These are phyloP conservation scores for Thamnophis elegans DNA, from an alignment of 2,797 vertebrate genomes.

Conservation along the genomic window DNA sequence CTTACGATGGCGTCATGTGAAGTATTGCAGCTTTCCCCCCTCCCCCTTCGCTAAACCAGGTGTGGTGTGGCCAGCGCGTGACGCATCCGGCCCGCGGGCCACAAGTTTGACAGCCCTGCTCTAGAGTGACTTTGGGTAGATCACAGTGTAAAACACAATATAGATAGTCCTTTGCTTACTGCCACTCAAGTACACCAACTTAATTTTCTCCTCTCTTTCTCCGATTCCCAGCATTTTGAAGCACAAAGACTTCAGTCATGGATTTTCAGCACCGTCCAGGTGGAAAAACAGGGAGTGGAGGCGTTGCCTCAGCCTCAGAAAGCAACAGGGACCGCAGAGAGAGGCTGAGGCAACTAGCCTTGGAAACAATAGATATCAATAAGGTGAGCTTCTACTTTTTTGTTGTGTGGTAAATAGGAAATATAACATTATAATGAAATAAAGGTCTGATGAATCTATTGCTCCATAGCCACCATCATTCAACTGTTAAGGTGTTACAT, in stretches of 20 bases:
- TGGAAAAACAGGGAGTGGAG: slow-evolving; percentile 94
- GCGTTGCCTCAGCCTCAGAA: slow-evolving; percentile 92
- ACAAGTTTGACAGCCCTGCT: too few species aligned
- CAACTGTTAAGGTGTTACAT: background rate
- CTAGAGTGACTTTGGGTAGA: background rate
- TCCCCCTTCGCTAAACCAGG: too few species aligned
- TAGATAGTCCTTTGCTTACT: background rate
- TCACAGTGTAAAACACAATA: background rate
- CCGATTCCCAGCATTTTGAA: background rate
- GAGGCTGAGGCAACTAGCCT: slow-evolving; percentile 88
- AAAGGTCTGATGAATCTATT: background rate
- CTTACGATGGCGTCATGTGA: too few species aligned
- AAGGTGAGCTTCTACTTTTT: slow-evolving; percentile 69
- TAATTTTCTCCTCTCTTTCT: accelerated
- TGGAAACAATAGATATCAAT: slow-evolving; percentile 98
- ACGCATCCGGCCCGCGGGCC: too few species aligned
- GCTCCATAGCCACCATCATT: background rate
- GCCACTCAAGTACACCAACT: background rate
- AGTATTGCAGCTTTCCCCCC: too few species aligned
- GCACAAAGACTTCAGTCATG: slow-evolving; percentile 67
- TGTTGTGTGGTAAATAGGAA: background rate
- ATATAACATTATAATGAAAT: background rate
- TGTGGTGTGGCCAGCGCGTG: too few species aligned
- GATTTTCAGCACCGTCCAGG: slow-evolving; percentile 97
- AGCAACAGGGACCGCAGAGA: slow-evolving; percentile 93